Evolutionary conservation across 2,113 vertebrate genomes (phyloP).

Genomic region (Apteryx mantelli): DNA sequence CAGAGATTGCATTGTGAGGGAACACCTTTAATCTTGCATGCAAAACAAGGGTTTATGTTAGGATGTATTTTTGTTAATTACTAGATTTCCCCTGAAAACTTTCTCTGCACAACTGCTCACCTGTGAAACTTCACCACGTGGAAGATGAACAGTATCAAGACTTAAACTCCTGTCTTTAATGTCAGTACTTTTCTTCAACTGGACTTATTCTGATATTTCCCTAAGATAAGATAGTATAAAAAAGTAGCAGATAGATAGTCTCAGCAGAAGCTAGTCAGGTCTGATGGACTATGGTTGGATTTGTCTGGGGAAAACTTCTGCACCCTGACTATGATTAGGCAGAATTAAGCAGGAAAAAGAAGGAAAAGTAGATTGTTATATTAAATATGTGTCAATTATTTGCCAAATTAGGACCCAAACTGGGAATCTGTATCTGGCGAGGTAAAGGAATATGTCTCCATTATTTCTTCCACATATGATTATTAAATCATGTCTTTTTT

Average conservation of each 20-base stretch:
- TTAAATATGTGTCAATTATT: neutral
- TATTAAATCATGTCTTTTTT: neutral
- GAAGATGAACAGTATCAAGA: neutral
- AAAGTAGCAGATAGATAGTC: neutral
- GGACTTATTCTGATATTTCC: neutral
- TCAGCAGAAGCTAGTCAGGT: neutral
- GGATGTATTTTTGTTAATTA: neutral
- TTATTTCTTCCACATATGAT: neutral
- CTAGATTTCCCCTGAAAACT: neutral
- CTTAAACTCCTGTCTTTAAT: neutral
- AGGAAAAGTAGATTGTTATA: neutral
- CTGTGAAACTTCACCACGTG: neutral
- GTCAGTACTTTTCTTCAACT: neutral
- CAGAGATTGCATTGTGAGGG: neutral
- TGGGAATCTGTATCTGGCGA: neutral
- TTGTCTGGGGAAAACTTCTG: neutral
- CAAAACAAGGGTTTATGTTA: neutral
- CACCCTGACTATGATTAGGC: neutral
- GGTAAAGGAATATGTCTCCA: neutral
- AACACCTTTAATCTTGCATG: neutral
- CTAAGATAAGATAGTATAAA: neutral
- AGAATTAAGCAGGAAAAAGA: neutral
- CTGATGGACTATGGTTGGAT: neutral
- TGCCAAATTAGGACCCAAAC: neutral
- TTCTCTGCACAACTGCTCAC: neutral